phyloP scores from a whole-genome alignment of 37 sponge, comb jelly and placozoan genomes.

The Agelas oroides region DNA sequence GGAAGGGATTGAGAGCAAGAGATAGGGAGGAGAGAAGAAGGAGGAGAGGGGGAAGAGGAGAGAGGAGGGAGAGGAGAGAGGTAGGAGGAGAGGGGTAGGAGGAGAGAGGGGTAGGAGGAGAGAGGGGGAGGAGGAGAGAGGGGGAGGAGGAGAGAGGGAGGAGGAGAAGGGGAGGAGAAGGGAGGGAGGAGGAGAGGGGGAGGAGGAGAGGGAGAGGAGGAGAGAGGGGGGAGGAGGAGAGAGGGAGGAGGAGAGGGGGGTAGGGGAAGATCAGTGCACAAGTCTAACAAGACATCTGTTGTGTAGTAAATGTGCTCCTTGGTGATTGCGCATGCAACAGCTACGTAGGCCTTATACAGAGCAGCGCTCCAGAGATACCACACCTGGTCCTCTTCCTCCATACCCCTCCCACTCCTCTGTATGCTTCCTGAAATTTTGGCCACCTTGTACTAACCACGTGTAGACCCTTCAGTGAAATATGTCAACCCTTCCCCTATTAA shows the following conservation, averaged over 20 bases:
- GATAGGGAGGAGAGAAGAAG: no score
- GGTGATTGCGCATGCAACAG: no score
- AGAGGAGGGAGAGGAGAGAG: constrained; percentile 8
- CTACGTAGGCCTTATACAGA: no score
- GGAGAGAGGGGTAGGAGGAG: background rate
- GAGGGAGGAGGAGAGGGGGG: constrained; percentile 17
- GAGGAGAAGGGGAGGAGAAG: constrained; percentile 5
- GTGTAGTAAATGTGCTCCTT: background rate
- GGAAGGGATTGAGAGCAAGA: background rate
- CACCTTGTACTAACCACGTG: no score
- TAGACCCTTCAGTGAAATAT: no score
- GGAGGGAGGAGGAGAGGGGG: constrained; percentile 24
- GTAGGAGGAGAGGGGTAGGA: background rate
- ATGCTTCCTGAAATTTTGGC: no score
- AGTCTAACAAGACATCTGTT: no score
- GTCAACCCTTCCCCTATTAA: no score
- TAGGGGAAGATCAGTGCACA: no score
- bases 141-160: background rate
- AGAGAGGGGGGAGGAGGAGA: constrained; percentile 32
- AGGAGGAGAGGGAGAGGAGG: constrained; percentile 39
- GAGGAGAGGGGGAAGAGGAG: constrained; percentile 1
- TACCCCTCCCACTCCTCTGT: no score
- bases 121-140: constrained; percentile 4
- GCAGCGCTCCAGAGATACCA: no score
- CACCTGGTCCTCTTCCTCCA: no score